Conservation (phyloP, 2,113 vertebrate genomes). For the Calcarius ornatus region DNA sequence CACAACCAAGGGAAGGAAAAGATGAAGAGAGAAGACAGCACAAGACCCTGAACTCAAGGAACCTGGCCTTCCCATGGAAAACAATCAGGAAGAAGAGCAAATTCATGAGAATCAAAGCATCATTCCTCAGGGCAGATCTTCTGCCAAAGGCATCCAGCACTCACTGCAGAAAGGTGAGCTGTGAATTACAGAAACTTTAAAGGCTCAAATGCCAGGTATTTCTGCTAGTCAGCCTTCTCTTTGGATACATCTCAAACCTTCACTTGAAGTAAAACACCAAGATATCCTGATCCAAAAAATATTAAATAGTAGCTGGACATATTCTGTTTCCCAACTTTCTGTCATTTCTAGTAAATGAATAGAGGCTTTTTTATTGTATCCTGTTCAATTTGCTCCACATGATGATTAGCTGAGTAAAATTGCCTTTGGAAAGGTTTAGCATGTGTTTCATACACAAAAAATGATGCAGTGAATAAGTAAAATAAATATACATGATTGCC, state of each 20-base stretch:
- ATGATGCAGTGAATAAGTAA: neutral
- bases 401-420: slow-evolving; percentile 2
- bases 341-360: neutral
- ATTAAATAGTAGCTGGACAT: neutral
- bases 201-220: neutral
- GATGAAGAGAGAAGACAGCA: neutral
- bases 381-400: slow-evolving; percentile 15
- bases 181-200: neutral
- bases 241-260: neutral
- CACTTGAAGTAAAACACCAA: neutral
- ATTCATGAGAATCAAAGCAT: neutral
- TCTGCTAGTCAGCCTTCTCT: neutral
- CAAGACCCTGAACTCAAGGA: neutral
- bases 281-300: neutral
- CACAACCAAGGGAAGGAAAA: neutral
- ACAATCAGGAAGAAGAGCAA: neutral
- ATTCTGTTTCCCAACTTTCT: neutral
- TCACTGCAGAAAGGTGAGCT: neutral
- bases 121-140: neutral
- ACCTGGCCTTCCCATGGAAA: neutral
- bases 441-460: slow-evolving; percentile 29
- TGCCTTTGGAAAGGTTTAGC: slow-evolving; percentile 13
- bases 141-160: neutral
- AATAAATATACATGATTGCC: slow-evolving; percentile 28
- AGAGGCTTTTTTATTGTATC: neutral